A percentile compares a stretch with the other conserved stretches of the same genome.
Conservation (phyloP, 2,113 vertebrate genomes). For the Cariama cristata region DNA sequence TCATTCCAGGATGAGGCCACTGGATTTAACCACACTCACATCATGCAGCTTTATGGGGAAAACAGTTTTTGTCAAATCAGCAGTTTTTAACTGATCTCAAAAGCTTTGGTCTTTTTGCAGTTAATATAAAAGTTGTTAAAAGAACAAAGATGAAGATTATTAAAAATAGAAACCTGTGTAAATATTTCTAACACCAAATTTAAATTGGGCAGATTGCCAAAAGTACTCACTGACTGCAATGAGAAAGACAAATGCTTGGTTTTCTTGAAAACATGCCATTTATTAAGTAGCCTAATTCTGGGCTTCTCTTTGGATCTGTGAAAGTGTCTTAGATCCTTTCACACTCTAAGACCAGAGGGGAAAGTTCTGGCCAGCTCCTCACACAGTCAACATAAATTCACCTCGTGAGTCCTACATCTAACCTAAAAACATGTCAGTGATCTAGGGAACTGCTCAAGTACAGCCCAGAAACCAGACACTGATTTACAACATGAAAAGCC, state of each 20-base stretch:
- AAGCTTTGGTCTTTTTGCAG: not conserved
- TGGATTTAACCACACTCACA: not conserved
- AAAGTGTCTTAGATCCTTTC: not conserved
- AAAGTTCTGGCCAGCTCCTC: not conserved
- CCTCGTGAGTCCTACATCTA: not conserved
- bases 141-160: not conserved
- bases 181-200: not conserved
- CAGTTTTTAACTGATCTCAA: not conserved
- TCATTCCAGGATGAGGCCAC: not conserved
- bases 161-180: conserved; percentile 7
- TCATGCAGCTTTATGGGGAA: not conserved
- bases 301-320: not conserved
- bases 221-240: not conserved
- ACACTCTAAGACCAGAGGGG: not conserved
- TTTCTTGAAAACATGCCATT: not conserved
- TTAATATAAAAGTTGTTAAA: not conserved
- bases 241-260: not conserved
- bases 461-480: not conserved
- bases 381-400: not conserved
- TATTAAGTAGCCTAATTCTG: not conserved
- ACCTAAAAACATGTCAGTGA: not conserved
- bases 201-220: not conserved
- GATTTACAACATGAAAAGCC: not conserved
- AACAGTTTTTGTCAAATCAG: not conserved
- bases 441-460: not conserved